Evolutionary conservation across 2,113 vertebrate species (phyloP).

Genomic region (Leptobrachium ailaonicum): DNA sequence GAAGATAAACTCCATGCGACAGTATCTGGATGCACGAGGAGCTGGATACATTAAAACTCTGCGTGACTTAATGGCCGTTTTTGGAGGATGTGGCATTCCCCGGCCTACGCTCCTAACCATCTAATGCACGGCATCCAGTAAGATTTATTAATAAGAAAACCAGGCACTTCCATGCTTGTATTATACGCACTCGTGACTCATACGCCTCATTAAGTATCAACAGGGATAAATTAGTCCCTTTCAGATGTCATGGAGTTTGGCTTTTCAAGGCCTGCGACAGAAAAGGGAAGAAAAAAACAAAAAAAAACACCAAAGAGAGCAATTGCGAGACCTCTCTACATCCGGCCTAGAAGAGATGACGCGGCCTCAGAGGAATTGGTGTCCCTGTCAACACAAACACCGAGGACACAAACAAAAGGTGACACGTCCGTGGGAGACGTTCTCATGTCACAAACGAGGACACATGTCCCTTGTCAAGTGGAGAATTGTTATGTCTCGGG

Average conservation of each 20-base stretch:
- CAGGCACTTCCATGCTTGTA: background rate
- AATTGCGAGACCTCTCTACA: background rate
- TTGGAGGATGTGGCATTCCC: background rate
- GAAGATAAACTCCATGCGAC: background rate
- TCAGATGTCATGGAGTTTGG: conserved; percentile 19
- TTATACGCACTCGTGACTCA: background rate
- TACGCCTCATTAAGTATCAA: conserved; percentile 25
- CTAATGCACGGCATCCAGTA: background rate
- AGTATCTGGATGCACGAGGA: background rate
- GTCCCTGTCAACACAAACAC: background rate
- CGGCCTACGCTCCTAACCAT: background rate
- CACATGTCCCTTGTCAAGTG: background rate
- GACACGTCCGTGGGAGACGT: background rate
- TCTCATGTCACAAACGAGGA: background rate
- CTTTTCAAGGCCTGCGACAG: background rate
- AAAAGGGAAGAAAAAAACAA: no score
- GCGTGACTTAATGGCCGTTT: background rate
- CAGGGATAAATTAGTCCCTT: conserved; percentile 11
- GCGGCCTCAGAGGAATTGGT: background rate
- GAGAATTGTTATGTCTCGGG: background rate
- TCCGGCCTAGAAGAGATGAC: background rate
- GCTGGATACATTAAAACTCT: background rate
- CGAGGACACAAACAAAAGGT: background rate
- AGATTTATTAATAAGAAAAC: background rate
- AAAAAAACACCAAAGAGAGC: no score